Evolutionary conservation across 92 coral and sea anemone genomes (phyloP).

Genomic region (Muricea muricata): DNA sequence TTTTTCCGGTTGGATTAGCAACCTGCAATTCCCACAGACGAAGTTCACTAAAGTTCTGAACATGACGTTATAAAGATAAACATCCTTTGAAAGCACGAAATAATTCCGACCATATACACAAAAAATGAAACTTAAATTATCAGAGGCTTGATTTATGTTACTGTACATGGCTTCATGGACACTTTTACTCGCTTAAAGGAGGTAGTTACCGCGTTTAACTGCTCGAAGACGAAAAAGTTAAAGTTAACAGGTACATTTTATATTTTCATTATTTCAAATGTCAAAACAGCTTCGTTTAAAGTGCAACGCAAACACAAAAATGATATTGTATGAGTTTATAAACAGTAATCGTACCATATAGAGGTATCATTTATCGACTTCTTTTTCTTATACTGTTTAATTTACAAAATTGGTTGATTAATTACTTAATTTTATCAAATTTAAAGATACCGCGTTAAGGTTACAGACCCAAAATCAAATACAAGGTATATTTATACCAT

Average conservation of each 20-base stretch:
- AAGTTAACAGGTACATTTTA: not conserved
- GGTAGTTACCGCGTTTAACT: not conserved
- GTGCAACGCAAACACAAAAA: not conserved
- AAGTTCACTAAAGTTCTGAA: not conserved
- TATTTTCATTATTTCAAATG: not conserved
- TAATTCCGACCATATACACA: not conserved
- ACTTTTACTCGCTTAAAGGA: not conserved
- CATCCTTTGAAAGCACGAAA: not conserved
- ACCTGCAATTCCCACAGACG: slow-evolving; percentile 16
- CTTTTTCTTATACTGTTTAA: too few species aligned
- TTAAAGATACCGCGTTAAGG: too few species aligned
- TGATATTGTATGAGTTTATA: too few species aligned
- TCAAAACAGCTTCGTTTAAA: not conserved
- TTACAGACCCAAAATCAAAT: too few species aligned
- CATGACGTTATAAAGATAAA: slow-evolving; percentile 1
- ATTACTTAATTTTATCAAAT: too few species aligned
- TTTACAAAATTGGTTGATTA: not conserved
- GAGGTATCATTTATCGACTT: too few species aligned
- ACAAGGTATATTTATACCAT: too few species aligned
- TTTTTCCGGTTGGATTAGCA: slow-evolving; percentile 24
- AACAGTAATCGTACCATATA: too few species aligned
- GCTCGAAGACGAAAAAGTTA: not conserved
- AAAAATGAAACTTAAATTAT: not conserved
- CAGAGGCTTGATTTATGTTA: not conserved
- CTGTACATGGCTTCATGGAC: not conserved